Base-by-base conservation (phyloP, 1,140 invertebrate species). In the Aplysia californica region DNA sequence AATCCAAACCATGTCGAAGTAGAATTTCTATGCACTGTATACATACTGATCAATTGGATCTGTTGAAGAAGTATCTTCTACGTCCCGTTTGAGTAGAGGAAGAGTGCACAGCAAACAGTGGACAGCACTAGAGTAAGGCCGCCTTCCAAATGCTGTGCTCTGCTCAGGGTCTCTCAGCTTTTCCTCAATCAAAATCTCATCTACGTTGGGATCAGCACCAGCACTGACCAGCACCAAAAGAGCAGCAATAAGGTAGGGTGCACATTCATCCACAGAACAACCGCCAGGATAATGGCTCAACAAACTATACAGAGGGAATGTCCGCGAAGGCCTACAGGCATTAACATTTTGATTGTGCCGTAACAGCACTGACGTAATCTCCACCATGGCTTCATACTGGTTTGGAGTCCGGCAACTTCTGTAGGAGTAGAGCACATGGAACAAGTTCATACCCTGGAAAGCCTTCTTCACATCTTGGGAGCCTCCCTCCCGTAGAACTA, bases 381-480 rank as follows among this genome's bases (percentile, higher is more conserved):
- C 71, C 21, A 82, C 77, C 31, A 87, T 61, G 18, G 79, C 79
- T 78, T 84, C 83, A 41, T 83, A 83, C 81, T 82, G 70, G 5
- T 61, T 10, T 3, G 2, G 20, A 68, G 35, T 33, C 29, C 82
- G 21, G 74, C 80, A 83, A 6, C 80, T 50, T 58, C 80, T 85
- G 71, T 87, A 87, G 0, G 84, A 82, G 69, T 79, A 87, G 1
- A 86, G 50, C 1, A 87, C 86, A 72, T 87, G 86, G 31, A 80
- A 87, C 15, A 87, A 61, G 59, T 87, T 87, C 84, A 87, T 87
- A 3, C 86, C 86, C 50, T 80, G 81, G 67, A 85, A 87, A 23
- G 84, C 58, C 29, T 71, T 70, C n/a, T 80, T 80, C 5, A 80
- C 26, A 58, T 84, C 79, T 41, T 31, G 2, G 4, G 29, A 2